Percentiles rank a stretch among this genome's conserved stretches.
These are phyloP conservation scores for Bufo bufo DNA, from an alignment of 2,113 vertebrate species.

Conservation along the genomic window DNA sequence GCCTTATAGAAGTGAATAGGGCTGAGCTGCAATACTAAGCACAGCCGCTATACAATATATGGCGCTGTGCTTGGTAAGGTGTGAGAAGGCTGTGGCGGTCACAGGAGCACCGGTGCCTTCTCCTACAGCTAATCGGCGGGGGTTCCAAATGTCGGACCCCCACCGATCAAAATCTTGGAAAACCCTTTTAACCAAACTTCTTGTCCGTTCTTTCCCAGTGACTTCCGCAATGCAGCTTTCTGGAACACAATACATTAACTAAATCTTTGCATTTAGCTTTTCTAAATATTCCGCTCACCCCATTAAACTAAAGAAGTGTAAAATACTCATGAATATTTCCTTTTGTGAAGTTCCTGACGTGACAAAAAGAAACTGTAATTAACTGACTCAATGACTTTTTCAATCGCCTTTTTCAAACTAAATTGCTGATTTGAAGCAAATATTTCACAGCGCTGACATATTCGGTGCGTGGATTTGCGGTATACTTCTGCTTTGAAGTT, in stretches of 20 bases:
- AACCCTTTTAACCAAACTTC: slow-evolving; percentile 3
- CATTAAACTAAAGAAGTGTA: slow-evolving; percentile 81
- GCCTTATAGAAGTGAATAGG: no score
- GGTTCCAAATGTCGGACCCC: no score
- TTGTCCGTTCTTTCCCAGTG: slow-evolving; percentile 10
- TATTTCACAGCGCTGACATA: slow-evolving; percentile 65
- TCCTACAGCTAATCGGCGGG: no score
- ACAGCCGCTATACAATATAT: no score
- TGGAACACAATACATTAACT: slow-evolving; percentile 62
- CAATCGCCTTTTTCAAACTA: slow-evolving; percentile 75
- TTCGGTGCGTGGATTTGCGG: slow-evolving; percentile 30
- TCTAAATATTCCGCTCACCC: slow-evolving; percentile 65
- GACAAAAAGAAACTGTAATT: slow-evolving; percentile 78
- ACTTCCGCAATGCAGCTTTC: slow-evolving; percentile 37
- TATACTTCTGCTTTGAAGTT: slow-evolving; percentile 37
- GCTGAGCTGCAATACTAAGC: no score
- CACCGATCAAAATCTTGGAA: no score
- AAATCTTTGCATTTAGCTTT: slow-evolving; percentile 76
- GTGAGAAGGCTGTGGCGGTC: no score
- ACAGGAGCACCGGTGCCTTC: no score
- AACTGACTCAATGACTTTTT: slow-evolving; percentile 74
- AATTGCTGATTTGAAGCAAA: slow-evolving; percentile 64
- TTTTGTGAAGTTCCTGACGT: slow-evolving; percentile 80
- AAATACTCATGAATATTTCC: slow-evolving; percentile 77
- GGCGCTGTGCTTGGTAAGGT: no score